Evolutionary conservation across 2,797 vertebrate genomes (phyloP).

Genomic region (Erithacus rubecula): DNA sequence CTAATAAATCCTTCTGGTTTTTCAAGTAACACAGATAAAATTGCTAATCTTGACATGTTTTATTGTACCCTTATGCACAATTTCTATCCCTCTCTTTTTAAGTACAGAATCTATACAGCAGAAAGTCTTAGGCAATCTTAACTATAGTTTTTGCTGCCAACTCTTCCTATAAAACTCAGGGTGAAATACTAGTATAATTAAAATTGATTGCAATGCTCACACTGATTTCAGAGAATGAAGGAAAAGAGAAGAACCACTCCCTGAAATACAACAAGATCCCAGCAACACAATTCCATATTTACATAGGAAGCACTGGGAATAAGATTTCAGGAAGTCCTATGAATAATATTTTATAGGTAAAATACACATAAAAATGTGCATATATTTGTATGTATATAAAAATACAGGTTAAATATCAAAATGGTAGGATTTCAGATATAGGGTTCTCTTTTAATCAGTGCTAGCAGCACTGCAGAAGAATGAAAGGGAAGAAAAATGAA

Average conservation of each 20-base stretch:
- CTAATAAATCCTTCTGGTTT: slow-evolving; percentile 59
- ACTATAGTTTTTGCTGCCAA: slow-evolving; percentile 37
- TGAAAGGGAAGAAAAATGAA: background rate
- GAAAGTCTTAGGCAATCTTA: slow-evolving; percentile 52
- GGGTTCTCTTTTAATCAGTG: background rate
- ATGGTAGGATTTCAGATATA: background rate
- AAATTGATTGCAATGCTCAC: slow-evolving; percentile 27
- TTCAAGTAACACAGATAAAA: slow-evolving; percentile 55
- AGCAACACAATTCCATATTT: background rate
- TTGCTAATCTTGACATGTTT: slow-evolving; percentile 67
- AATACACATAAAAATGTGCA: background rate
- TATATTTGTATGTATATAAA: background rate
- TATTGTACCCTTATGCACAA: slow-evolving; percentile 35
- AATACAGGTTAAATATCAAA: background rate
- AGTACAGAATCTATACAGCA: background rate
- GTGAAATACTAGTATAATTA: slow-evolving; percentile 37
- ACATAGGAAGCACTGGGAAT: background rate
- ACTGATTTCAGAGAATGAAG: slow-evolving; percentile 38
- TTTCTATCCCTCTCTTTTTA: slow-evolving; percentile 20
- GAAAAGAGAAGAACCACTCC: slow-evolving; percentile 28
- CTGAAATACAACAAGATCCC: background rate
- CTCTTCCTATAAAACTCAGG: slow-evolving; percentile 25
- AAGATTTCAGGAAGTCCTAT: background rate
- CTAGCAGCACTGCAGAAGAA: background rate
- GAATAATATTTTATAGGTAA: background rate